Percentiles rank a stretch among this genome's conserved stretches.
phyloP scores from a whole-genome alignment of 2,888 invertebrate species.

The Acrocyrtus sp. region DNA sequence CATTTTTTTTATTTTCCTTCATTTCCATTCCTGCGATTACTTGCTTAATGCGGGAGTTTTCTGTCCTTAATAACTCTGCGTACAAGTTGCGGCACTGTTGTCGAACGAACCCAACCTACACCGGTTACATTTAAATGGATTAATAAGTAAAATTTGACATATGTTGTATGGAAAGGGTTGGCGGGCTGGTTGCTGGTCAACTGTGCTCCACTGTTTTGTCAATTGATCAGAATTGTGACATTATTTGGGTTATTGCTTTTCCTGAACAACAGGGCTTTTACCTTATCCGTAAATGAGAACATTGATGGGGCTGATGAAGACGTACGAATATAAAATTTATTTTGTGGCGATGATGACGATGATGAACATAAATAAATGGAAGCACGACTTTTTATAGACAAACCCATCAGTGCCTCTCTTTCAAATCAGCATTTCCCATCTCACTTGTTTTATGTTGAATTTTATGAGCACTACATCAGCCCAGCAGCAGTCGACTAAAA shows the following conservation, averaged over 20 bases:
- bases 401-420: conserved; percentile 28
- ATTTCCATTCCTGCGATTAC: too few relatives aligned
- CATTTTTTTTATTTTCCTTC: too few relatives aligned
- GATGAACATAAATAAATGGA: conserved; percentile 8
- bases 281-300: conserved; percentile 29
- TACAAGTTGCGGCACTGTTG: too few relatives aligned
- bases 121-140: conserved; percentile 1
- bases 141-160: too few relatives aligned
- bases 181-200: background rate
- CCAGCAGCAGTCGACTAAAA: conserved; percentile 38
- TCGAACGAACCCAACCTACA: too few relatives aligned
- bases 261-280: conserved; percentile 29
- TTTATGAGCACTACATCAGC: conserved; percentile 40
- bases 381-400: conserved; percentile 47
- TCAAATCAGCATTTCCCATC: conserved; percentile 37
- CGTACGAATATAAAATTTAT: too few relatives aligned
- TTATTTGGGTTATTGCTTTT: conserved; percentile 10
- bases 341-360: conserved; percentile 19
- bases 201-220: conserved; percentile 14
- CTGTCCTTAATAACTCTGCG: too few relatives aligned
- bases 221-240: conserved; percentile 29
- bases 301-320: too few relatives aligned
- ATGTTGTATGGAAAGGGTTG: too few relatives aligned
- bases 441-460: conserved; percentile 38
- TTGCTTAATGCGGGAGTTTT: too few relatives aligned